A percentile compares a stretch with the other conserved stretches of the same genome.
Evolutionary conservation across 2,113 vertebrate genomes (phyloP).

Genomic region (Chloroceryle aenea): DNA sequence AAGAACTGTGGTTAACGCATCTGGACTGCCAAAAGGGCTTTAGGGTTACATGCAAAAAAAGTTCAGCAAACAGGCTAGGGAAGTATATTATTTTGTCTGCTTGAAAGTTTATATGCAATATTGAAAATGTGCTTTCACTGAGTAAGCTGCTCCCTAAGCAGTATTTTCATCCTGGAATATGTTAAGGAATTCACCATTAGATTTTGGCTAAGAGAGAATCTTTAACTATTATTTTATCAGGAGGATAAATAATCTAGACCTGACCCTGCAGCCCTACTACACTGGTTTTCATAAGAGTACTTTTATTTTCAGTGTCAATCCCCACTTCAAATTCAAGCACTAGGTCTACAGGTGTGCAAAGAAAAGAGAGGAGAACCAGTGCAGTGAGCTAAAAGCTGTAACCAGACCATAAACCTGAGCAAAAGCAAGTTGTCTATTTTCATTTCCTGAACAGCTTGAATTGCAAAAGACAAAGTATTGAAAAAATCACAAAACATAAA

Average conservation of each 20-base stretch:
- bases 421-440: slow-evolving; percentile 53
- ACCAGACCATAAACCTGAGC: slow-evolving; percentile 13
- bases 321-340: background rate
- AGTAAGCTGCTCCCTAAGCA: background rate
- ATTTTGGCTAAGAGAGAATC: background rate
- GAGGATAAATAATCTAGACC: background rate
- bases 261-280: background rate
- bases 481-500: background rate
- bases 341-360: slow-evolving; percentile 16
- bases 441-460: slow-evolving; percentile 29
- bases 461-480: background rate
- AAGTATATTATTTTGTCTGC: slow-evolving; percentile 63
- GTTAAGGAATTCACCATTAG: background rate
- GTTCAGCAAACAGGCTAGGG: slow-evolving; percentile 29
- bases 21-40: slow-evolving; percentile 60
- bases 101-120: slow-evolving; percentile 15
- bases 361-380: background rate
- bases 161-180: background rate
- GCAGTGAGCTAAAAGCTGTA: background rate
- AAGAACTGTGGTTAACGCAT: slow-evolving; percentile 67
- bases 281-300: background rate
- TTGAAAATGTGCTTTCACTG: background rate
- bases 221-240: background rate
- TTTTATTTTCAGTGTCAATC: slow-evolving; percentile 10
- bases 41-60: slow-evolving; percentile 47